phyloP scores from a whole-genome alignment of 2,797 vertebrate species.

The Emys orbicularis region DNA sequence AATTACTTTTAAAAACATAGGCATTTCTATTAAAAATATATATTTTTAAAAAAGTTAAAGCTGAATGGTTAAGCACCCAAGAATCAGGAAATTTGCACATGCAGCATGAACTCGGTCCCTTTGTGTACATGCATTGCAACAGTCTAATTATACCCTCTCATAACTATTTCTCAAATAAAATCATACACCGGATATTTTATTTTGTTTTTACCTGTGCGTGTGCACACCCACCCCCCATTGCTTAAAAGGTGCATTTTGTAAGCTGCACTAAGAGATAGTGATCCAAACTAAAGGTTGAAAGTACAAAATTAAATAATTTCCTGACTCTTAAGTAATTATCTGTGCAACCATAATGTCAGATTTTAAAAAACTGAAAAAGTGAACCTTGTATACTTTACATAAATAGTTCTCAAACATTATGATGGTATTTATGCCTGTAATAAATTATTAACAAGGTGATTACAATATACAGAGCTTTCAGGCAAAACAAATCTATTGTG shows the following conservation, averaged over 20 bases:
- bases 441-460: not conserved
- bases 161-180: not conserved
- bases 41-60: fast-evolving
- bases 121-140: not conserved
- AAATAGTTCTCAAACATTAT: not conserved
- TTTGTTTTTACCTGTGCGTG: not conserved
- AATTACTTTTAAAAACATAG: not conserved
- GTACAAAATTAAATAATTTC: not conserved
- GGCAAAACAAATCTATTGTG: not conserved
- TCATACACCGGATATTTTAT: not conserved
- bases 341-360: not conserved
- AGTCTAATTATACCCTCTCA: not conserved
- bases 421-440: not conserved
- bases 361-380: not conserved
- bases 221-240: not conserved
- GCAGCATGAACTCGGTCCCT: not conserved
- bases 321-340: not conserved
- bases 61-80: not conserved
- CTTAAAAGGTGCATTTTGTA: not conserved
- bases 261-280: not conserved
- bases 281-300: not conserved
- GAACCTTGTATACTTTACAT: not conserved
- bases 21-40: not conserved
- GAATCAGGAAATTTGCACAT: not conserved
- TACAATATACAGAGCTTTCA: not conserved